A percentile compares a stretch with the other conserved stretches of the same genome.
These are phyloP conservation scores for Pteruthius melanotis DNA, from an alignment of 2,113 vertebrate genomes.

Conservation along the genomic window DNA sequence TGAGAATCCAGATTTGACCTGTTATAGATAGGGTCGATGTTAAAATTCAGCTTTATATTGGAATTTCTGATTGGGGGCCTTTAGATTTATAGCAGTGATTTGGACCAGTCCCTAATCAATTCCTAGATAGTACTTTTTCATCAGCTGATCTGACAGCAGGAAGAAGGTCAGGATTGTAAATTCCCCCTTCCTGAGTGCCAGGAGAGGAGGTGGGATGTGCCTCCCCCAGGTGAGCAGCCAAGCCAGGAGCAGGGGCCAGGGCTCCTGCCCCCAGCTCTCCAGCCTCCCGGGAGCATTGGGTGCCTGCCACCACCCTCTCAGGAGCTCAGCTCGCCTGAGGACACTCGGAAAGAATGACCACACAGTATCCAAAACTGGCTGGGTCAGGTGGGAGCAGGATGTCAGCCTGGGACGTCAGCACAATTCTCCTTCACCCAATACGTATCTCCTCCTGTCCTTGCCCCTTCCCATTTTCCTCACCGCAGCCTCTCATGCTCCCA, in stretches of 20 bases:
- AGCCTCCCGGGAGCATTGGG: rapidly evolving
- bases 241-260: rapidly evolving
- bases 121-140: constrained; percentile 31
- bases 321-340: neutral
- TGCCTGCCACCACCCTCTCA: neutral
- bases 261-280: neutral
- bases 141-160: constrained; percentile 35
- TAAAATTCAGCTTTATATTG: neutral
- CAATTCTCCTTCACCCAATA: neutral
- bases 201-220: neutral
- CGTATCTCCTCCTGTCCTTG: neutral
- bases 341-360: neutral
- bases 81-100: constrained; percentile 48
- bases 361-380: neutral
- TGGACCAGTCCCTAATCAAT: constrained; percentile 13
- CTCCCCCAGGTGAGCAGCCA: neutral
- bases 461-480: neutral
- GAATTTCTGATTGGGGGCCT: neutral
- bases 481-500: neutral
- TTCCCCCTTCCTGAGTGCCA: neutral
- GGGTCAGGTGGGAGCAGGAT: neutral
- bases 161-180: constrained; percentile 57
- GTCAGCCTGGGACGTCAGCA: neutral
- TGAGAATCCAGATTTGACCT: neutral
- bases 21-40: neutral